Conservation (phyloP, 37 sponge, comb jelly and placozoan genomes). For the Beroe forskalii region DNA sequence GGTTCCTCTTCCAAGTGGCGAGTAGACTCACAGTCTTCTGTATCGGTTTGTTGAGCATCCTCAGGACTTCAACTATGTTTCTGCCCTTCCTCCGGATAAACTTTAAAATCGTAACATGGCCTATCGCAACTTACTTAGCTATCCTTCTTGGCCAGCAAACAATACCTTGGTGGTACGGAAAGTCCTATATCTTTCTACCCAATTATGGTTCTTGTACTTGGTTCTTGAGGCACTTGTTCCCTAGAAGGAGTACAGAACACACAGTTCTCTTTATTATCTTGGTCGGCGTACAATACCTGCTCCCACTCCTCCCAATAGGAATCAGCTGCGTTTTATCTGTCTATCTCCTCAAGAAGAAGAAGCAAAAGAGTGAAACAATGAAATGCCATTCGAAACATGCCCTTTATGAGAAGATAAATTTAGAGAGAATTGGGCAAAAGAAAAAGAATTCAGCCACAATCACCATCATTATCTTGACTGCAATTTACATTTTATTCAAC, state of each 20-base stretch:
- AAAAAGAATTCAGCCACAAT: neutral
- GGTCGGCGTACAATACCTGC: neutral
- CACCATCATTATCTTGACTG: slow-evolving; percentile 12
- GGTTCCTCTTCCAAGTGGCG: neutral
- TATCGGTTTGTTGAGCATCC: slow-evolving; percentile 17
- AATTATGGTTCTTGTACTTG: too few species aligned
- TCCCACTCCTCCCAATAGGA: slow-evolving; percentile 2
- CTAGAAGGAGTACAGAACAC: too few species aligned
- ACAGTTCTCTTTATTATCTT: neutral
- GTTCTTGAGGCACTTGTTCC: too few species aligned
- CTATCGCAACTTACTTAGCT: neutral
- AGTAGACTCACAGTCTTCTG: neutral
- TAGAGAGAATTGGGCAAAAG: neutral
- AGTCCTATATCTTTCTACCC: too few species aligned
- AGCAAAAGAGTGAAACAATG: neutral
- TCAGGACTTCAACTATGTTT: neutral
- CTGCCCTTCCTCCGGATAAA: neutral
- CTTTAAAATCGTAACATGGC: neutral
- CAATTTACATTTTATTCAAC: neutral
- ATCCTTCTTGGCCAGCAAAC: neutral
- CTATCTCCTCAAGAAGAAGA: neutral
- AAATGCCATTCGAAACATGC: neutral
- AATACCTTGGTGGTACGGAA: slow-evolving; percentile 14
- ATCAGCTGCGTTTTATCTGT: neutral
- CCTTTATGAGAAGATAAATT: too few species aligned